phyloP scores from a whole-genome alignment of 2,113 vertebrate genomes.

The Sebastes fasciatus region DNA sequence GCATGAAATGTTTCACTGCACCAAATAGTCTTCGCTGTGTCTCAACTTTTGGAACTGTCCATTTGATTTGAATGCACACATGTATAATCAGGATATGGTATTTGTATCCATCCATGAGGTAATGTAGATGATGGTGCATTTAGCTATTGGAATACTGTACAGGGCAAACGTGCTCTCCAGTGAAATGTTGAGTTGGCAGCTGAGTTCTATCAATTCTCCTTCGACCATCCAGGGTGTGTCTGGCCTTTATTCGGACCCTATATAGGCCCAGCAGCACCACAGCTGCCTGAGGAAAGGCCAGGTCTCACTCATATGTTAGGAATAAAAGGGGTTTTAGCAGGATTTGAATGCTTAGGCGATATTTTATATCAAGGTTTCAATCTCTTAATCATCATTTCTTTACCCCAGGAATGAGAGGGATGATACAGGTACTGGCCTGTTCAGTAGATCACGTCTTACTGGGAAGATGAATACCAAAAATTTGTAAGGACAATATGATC shows the following conservation, averaged over 20 bases:
- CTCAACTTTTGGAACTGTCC: constrained; percentile 37
- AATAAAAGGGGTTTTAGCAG: constrained; percentile 13
- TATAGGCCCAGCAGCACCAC: constrained; percentile 10
- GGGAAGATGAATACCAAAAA: neutral
- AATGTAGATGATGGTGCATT: constrained; percentile 21
- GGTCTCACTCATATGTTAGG: neutral
- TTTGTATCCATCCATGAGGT: constrained; percentile 4
- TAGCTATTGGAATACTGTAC: constrained; percentile 6
- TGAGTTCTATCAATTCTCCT: constrained; percentile 16
- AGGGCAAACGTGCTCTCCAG: neutral
- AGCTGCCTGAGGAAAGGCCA: neutral
- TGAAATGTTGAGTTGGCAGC: constrained; percentile 17
- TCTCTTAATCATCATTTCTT: constrained; percentile 1
- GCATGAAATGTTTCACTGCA: constrained; percentile 43
- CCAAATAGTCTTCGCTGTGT: constrained; percentile 31
- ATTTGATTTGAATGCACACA: constrained; percentile 42
- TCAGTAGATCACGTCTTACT: neutral
- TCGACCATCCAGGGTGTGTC: constrained; percentile 43
- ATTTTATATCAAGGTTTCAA: neutral
- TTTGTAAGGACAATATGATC: neutral
- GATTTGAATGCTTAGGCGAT: constrained; percentile 12
- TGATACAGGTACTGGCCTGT: neutral
- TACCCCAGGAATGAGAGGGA: constrained; percentile 10
- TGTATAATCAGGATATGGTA: neutral
- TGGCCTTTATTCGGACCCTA: neutral